Evolutionary conservation across 2,797 vertebrate species (phyloP).

Genomic region (Decapterus maruadsi): DNA sequence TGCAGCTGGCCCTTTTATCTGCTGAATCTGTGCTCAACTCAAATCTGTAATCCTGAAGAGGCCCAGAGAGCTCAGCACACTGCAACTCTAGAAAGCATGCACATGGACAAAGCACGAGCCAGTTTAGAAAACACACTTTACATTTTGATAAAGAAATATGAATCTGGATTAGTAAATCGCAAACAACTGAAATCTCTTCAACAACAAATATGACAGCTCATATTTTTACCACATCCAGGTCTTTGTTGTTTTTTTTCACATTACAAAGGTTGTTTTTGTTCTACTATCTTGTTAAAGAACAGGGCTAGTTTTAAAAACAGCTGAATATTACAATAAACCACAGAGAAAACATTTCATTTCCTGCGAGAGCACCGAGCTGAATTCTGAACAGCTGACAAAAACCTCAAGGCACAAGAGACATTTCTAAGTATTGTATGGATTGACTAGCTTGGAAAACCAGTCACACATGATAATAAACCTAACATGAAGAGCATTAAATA

Average conservation of each 20-base stretch:
- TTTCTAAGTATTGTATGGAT: constrained; percentile 72
- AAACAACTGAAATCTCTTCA: no score
- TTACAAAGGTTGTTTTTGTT: constrained; percentile 19
- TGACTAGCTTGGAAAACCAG: constrained; percentile 81
- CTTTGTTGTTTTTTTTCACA: no score
- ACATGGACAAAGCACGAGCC: no score
- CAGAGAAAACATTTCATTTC: constrained; percentile 53
- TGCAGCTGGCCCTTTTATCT: no score
- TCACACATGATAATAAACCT: constrained; percentile 51
- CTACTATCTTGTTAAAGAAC: constrained; percentile 25
- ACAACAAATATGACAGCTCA: no score
- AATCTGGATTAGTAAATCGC: no score
- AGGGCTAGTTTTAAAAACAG: constrained; percentile 45
- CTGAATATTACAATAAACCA: constrained; percentile 44
- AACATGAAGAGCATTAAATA: no score
- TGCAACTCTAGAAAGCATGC: no score
- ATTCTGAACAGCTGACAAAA: constrained; percentile 68
- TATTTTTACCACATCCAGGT: no score
- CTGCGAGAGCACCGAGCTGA: constrained; percentile 39
- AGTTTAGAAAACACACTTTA: no score
- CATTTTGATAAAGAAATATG: no score
- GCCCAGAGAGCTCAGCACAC: no score
- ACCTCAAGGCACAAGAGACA: constrained; percentile 77
- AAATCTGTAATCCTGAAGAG: neutral
- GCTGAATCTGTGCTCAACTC: neutral